These are phyloP conservation scores for Melieria omissa DNA, from an alignment of 2,888 invertebrate genomes.

Conservation along the genomic window DNA sequence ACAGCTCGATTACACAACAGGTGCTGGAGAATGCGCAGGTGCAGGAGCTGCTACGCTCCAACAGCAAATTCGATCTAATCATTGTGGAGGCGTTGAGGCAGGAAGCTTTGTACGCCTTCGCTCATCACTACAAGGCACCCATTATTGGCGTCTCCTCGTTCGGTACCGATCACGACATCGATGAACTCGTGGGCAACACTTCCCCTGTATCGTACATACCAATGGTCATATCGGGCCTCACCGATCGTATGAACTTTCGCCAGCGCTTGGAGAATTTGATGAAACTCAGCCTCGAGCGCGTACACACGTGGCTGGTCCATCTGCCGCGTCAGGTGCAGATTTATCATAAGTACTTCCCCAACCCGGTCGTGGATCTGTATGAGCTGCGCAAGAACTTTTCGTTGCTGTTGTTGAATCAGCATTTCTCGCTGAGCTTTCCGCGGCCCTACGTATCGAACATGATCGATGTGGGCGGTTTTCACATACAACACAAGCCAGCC, in stretches of 20 bases:
- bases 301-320: slow-evolving; percentile 44
- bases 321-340: slow-evolving; percentile 47
- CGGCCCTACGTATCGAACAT: slow-evolving; percentile 55
- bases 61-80: slow-evolving; percentile 56
- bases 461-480: slow-evolving; percentile 56
- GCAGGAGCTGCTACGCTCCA: slow-evolving; percentile 45
- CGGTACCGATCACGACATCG: slow-evolving; percentile 49
- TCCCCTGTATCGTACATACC: slow-evolving; percentile 52
- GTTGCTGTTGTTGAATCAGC: slow-evolving; percentile 52
- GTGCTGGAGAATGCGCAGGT: slow-evolving; percentile 45
- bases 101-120: slow-evolving; percentile 56
- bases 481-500: slow-evolving; percentile 46
- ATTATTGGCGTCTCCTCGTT: slow-evolving; percentile 44
- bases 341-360: slow-evolving; percentile 46
- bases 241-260: slow-evolving; percentile 55
- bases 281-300: slow-evolving; percentile 38
- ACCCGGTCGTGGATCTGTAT: slow-evolving; percentile 39
- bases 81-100: slow-evolving; percentile 55
- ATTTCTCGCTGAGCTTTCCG: slow-evolving; percentile 48
- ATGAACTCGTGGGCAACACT: slow-evolving; percentile 46
- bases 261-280: slow-evolving; percentile 55
- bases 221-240: slow-evolving; percentile 44
- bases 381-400: slow-evolving; percentile 47
- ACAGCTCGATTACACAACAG: slow-evolving; percentile 6
- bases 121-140: slow-evolving; percentile 45